Percentiles rank a stretch among this genome's conserved stretches.
These are phyloP conservation scores for Tupiocoris notatus DNA, from an alignment of 2,888 invertebrate genomes.

Conservation along the genomic window DNA sequence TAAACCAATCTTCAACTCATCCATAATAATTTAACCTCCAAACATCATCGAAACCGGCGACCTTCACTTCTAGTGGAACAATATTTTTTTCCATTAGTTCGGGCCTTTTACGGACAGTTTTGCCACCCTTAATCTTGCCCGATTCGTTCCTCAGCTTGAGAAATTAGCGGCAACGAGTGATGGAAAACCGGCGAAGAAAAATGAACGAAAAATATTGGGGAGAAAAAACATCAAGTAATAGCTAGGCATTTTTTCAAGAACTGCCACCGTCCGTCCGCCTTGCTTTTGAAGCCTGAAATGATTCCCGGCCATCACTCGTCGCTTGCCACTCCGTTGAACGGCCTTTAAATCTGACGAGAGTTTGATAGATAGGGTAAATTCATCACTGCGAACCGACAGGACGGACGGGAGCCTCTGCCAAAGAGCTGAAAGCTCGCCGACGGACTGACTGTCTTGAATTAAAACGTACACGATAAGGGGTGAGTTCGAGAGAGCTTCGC, in stretches of 20 bases:
- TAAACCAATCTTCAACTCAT: no score
- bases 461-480: no score
- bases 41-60: no score
- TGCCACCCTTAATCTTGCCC: no score
- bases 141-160: background rate
- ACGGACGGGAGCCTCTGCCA: background rate
- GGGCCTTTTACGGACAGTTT: no score
- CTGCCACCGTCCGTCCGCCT: background rate
- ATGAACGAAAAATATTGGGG: background rate
- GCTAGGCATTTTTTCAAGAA: background rate
- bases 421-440: background rate
- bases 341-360: background rate
- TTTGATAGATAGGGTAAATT: background rate
- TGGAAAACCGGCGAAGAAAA: background rate
- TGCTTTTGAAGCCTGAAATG: slow-evolving; percentile 30
- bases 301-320: slow-evolving; percentile 19
- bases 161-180: background rate
- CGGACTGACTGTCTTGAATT: background rate
- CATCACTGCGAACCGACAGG: background rate
- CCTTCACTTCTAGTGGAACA: no score
- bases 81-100: no score
- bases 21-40: no score
- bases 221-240: background rate
- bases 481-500: no score
- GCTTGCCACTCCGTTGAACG: background rate